A percentile compares a stretch with the other conserved stretches of the same genome.
Conservation (phyloP, 2,113 vertebrate species). For the Ariopsis seemanni region DNA sequence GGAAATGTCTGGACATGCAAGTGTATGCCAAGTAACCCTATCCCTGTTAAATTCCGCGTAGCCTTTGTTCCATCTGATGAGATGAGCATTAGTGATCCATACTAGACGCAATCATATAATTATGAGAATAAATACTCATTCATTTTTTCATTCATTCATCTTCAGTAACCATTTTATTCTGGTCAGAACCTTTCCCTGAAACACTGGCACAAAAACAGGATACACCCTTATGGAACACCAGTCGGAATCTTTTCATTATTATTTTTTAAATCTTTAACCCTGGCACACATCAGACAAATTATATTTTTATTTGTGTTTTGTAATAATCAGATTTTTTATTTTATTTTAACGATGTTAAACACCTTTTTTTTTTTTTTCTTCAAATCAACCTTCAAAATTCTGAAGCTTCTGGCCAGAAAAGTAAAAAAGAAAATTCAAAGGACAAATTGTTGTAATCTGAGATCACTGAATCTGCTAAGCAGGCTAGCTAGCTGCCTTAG, state of each 20-base stretch:
- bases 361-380: not conserved
- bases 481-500: not conserved
- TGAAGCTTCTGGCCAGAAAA: not conserved
- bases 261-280: no score
- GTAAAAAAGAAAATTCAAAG: not conserved
- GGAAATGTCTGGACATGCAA: not conserved
- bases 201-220: not conserved
- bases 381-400: not conserved
- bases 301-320: not conserved
- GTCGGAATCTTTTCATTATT: not conserved
- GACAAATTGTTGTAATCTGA: not conserved
- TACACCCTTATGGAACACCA: not conserved
- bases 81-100: not conserved
- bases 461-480: not conserved
- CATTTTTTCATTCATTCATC: not conserved
- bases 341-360: not conserved
- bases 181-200: not conserved
- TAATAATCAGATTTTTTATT: not conserved
- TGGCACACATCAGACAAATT: no score
- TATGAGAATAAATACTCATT: not conserved
- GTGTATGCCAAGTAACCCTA: conserved; percentile 12
- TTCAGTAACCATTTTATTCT: not conserved
- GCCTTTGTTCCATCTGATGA: conserved; percentile 7
- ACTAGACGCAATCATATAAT: not conserved
- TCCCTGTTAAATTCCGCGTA: conserved; percentile 10